These are phyloP conservation scores for Cuniculus paca DNA, from an alignment of 2,797 vertebrate genomes.

Conservation along the genomic window DNA sequence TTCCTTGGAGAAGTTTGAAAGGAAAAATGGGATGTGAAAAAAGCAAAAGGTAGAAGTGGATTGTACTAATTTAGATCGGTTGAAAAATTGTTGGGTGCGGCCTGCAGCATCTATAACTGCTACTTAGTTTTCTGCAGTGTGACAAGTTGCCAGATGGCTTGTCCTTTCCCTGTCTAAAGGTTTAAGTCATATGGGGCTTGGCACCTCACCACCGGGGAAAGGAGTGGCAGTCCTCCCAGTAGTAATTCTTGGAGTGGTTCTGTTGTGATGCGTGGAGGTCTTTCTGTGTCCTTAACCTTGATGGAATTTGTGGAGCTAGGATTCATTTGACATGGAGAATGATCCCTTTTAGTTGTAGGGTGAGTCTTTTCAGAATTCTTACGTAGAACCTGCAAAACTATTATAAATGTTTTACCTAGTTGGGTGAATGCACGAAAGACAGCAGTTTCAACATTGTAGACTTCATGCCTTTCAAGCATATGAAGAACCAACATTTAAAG, in stretches of 20 bases:
- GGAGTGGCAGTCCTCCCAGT: neutral
- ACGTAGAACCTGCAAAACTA: neutral
- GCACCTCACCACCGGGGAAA: neutral
- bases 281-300: neutral
- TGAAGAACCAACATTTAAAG: neutral
- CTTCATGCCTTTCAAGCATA: neutral
- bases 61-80: neutral
- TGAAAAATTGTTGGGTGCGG: neutral
- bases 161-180: neutral
- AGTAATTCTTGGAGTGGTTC: neutral
- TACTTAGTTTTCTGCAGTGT: neutral
- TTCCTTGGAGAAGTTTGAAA: constrained; percentile 36
- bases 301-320: constrained; percentile 22
- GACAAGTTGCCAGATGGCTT: neutral
- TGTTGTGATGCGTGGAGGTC: neutral
- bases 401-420: constrained; percentile 51
- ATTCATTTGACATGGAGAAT: neutral
- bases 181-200: neutral
- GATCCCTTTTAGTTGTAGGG: neutral
- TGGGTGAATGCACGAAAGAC: neutral
- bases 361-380: neutral
- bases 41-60: neutral
- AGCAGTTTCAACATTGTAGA: neutral
- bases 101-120: too few species aligned
- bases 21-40: neutral